Evolutionary conservation across 2,113 vertebrate species (phyloP).

Genomic region (Stigmatopora nigra): DNA sequence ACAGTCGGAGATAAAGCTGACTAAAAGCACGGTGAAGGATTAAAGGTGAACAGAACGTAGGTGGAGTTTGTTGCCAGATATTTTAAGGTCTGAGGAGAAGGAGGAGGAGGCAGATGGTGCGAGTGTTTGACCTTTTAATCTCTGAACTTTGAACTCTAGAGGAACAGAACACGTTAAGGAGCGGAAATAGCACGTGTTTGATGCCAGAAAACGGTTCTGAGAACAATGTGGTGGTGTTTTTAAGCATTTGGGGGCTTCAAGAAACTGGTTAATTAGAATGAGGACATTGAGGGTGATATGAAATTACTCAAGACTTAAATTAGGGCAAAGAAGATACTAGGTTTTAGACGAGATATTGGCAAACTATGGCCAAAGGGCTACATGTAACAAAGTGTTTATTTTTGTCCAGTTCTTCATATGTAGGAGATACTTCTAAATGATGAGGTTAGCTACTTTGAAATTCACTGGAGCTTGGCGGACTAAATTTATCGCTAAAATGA

Average conservation of each 20-base stretch:
- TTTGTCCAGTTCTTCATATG: no score
- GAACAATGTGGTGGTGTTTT: slow-evolving; percentile 10
- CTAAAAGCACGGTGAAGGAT: background rate
- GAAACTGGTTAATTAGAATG: background rate
- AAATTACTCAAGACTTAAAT: no score
- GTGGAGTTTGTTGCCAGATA: slow-evolving; percentile 19
- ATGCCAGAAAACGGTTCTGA: slow-evolving; percentile 23
- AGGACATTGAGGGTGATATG: no score
- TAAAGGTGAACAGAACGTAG: background rate
- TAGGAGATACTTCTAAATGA: background rate
- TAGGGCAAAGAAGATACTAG: no score
- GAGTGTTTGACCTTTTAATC: slow-evolving; percentile 43
- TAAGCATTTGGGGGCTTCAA: slow-evolving; percentile 13
- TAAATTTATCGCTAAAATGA: background rate
- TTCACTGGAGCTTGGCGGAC: slow-evolving; percentile 5
- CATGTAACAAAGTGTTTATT: no score
- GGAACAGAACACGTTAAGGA: slow-evolving; percentile 28
- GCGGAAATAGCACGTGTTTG: slow-evolving; percentile 49
- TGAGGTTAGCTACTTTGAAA: background rate
- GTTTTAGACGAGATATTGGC: no score
- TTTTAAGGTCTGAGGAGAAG: slow-evolving; percentile 25
- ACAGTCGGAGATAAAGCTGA: background rate
- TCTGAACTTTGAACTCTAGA: slow-evolving; percentile 38
- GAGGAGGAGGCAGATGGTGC: slow-evolving; percentile 34
- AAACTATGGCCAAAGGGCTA: no score